Evolutionary conservation across 2,113 vertebrate species (phyloP).

Genomic region (Heterotis niloticus): DNA sequence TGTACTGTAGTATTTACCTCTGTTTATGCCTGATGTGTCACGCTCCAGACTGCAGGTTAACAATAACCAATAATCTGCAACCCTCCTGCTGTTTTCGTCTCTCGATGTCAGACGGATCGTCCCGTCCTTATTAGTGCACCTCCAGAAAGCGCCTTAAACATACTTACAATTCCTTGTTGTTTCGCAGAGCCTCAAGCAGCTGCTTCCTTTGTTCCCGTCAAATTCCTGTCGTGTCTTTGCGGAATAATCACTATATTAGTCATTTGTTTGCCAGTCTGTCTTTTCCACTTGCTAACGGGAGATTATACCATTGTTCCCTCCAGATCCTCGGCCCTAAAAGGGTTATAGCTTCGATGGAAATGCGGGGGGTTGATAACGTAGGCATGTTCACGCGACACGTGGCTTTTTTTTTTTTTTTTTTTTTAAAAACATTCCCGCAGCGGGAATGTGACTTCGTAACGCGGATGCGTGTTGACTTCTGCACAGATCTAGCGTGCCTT

Average conservation of each 20-base stretch:
- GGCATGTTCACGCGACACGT: neutral
- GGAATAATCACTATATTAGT: constrained; percentile 38
- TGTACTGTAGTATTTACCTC: too few species aligned
- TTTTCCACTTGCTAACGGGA: constrained; percentile 45
- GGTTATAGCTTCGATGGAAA: neutral
- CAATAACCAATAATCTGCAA: too few species aligned
- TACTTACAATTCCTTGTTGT: constrained; percentile 17
- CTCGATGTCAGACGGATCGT: neutral
- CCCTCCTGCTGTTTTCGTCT: neutral
- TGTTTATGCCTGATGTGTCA: too few species aligned
- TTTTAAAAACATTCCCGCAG: too few species aligned
- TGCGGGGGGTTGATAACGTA: neutral
- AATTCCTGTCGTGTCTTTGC: constrained; percentile 22
- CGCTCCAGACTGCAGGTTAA: too few species aligned
- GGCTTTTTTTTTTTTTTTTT: neutral
- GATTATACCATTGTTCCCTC: constrained; percentile 54
- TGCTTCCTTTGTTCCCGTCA: constrained; percentile 22
- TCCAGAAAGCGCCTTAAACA: constrained; percentile 1
- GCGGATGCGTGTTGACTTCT: neutral
- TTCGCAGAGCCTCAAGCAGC: constrained; percentile 6
- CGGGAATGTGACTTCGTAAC: neutral
- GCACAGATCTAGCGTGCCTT: neutral
- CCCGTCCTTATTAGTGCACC: neutral
- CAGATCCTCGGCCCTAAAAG: constrained; percentile 42
- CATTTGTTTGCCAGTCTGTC: constrained; percentile 36